phyloP scores from a whole-genome alignment of 2,888 invertebrate species.

The Nomada goodeniana region DNA sequence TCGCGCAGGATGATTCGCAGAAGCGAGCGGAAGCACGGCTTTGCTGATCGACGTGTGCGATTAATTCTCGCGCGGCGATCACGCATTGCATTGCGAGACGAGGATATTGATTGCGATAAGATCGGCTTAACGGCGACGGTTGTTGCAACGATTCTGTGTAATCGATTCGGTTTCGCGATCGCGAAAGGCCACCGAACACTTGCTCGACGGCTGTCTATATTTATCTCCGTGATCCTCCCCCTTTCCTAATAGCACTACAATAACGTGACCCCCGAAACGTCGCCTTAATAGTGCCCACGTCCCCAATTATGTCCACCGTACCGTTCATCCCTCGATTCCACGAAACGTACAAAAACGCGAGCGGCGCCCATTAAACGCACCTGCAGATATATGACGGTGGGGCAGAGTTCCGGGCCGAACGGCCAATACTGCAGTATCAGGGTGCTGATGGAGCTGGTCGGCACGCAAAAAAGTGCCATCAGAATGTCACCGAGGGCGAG shows the following conservation, averaged over 20 bases:
- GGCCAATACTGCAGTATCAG: constrained; percentile 94
- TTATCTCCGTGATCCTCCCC: too few relatives aligned
- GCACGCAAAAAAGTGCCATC: constrained; percentile 96
- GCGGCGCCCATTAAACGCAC: constrained; percentile 64
- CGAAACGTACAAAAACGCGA: background rate
- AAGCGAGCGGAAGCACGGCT: background rate
- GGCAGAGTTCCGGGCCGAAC: constrained; percentile 93
- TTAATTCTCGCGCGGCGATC: background rate
- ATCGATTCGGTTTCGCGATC: background rate
- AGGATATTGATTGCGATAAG: background rate
- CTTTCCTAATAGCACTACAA: too few relatives aligned
- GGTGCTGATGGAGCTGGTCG: constrained; percentile 94
- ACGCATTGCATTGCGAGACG: background rate
- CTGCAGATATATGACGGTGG: constrained; percentile 93
- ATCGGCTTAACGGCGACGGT: background rate
- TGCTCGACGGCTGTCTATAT: too few relatives aligned
- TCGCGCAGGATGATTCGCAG: background rate
- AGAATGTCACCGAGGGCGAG: constrained; percentile 95
- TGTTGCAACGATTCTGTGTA: background rate
- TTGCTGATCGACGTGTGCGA: background rate
- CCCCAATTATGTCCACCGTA: background rate
- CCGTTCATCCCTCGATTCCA: background rate
- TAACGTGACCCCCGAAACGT: too few relatives aligned
- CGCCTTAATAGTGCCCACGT: too few relatives aligned
- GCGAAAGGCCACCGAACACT: too few relatives aligned